Percentiles rank a stretch among this genome's conserved stretches.
phyloP scores from a whole-genome alignment of 2,113 vertebrate species.

The Tonatia bakeri region DNA sequence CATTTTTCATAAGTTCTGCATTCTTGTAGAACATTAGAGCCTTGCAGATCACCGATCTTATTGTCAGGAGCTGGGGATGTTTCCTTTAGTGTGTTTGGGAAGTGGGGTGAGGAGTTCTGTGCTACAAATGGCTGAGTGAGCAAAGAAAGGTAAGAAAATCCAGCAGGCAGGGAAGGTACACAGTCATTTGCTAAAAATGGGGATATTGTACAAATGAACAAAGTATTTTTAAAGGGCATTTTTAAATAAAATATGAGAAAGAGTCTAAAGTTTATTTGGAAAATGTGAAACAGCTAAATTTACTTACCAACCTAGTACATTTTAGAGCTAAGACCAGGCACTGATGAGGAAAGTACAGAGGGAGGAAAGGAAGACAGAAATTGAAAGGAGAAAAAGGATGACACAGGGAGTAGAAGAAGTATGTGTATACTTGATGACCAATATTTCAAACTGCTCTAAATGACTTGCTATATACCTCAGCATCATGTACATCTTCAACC shows the following conservation, averaged over 20 bases:
- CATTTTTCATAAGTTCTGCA: neutral
- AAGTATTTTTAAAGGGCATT: slow-evolving; percentile 55
- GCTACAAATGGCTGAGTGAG: neutral
- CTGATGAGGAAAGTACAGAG: neutral
- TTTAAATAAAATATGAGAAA: slow-evolving; percentile 37
- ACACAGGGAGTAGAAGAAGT: neutral
- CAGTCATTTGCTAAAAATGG: slow-evolving; percentile 44
- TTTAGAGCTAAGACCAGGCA: neutral
- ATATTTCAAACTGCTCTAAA: neutral
- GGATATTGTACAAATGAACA: slow-evolving; percentile 36
- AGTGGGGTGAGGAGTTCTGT: neutral
- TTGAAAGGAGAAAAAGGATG: neutral
- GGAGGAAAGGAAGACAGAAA: neutral
- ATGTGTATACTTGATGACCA: neutral
- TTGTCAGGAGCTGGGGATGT: neutral
- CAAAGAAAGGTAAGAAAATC: slow-evolving; percentile 21
- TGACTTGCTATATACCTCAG: neutral
- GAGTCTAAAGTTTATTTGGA: slow-evolving; percentile 55
- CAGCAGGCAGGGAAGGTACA: neutral
- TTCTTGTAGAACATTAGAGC: neutral
- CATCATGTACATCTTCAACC: neutral
- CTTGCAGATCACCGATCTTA: neutral
- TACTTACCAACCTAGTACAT: neutral
- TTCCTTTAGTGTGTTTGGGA: neutral
- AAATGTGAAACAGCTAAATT: slow-evolving; percentile 48